Conservation (phyloP, 2,888 invertebrate genomes). For the Heteromyza rotundicornis region DNA sequence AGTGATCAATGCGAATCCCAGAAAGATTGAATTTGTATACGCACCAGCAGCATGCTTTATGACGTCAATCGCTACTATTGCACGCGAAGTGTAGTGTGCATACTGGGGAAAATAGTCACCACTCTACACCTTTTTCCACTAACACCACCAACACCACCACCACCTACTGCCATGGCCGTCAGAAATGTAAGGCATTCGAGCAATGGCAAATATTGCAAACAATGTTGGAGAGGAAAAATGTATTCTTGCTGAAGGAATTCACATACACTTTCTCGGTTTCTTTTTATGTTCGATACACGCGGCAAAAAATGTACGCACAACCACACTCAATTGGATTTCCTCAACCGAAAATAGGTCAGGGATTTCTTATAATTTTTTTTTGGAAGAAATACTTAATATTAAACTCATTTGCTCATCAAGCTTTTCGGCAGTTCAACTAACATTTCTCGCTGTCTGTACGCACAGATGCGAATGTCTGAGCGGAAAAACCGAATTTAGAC, state of each 20-base stretch:
- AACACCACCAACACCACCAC: not conserved
- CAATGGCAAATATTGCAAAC: constrained; percentile 43
- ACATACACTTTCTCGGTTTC: not conserved
- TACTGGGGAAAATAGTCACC: not conserved
- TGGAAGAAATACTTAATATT: too few relatives aligned
- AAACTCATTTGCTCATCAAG: too few relatives aligned
- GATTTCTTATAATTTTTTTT: too few relatives aligned
- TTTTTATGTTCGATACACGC: not conserved
- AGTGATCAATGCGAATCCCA: not conserved
- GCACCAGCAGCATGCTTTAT: not conserved
- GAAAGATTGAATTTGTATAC: not conserved
- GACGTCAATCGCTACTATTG: not conserved
- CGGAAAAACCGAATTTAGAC: not conserved
- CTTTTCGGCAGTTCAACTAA: not conserved
- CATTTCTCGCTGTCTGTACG: not conserved
- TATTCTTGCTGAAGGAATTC: not conserved
- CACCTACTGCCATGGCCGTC: too few relatives aligned
- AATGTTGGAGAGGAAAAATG: constrained; percentile 29
- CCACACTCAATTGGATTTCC: too few relatives aligned
- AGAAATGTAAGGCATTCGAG: constrained; percentile 37
- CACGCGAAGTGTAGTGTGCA: not conserved
- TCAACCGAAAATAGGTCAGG: too few relatives aligned
- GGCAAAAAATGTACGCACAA: too few relatives aligned
- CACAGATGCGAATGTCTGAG: not conserved
- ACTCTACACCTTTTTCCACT: not conserved